Conservation (phyloP, 2,888 invertebrate genomes). For the Mycogona germanica region DNA sequence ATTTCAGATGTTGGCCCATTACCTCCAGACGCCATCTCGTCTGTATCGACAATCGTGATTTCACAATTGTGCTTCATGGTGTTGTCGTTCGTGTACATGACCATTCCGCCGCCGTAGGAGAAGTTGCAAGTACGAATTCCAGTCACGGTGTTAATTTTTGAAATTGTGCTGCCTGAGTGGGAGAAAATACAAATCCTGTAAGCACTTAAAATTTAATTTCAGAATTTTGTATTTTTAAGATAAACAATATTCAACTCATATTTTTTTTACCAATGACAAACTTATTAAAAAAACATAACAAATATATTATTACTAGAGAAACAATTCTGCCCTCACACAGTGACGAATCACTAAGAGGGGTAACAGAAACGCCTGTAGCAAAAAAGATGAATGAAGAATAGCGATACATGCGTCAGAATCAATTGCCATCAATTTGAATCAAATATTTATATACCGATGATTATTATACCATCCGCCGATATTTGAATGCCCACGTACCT, state of each 20-base stretch:
- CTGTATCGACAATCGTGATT: slow-evolving; percentile 55
- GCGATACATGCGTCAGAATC: too few species aligned
- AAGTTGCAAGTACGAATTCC: slow-evolving; percentile 86
- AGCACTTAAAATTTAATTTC: slow-evolving; percentile 11
- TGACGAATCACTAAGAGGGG: too few species aligned
- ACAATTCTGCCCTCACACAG: too few species aligned
- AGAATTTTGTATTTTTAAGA: neutral
- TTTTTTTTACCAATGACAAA: too few species aligned
- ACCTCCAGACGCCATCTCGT: slow-evolving; percentile 35
- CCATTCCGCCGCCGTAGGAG: slow-evolving; percentile 83
- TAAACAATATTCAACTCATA: neutral
- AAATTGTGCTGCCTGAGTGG: slow-evolving; percentile 51
- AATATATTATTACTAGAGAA: too few species aligned
- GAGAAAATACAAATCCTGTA: slow-evolving; percentile 4
- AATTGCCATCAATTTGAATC: too few species aligned
- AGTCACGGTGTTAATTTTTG: slow-evolving; percentile 64
- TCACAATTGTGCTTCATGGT: slow-evolving; percentile 84
- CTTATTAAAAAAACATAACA: slow-evolving; percentile 2
- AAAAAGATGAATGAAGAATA: too few species aligned
- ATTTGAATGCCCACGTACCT: slow-evolving; percentile 39
- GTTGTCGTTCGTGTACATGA: slow-evolving; percentile 86
- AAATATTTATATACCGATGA: too few species aligned
- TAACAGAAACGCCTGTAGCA: too few species aligned
- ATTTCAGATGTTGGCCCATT: neutral
- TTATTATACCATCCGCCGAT: too few species aligned